A percentile compares a stretch with the other conserved stretches of the same genome.
phyloP scores from a whole-genome alignment of 1,140 invertebrate genomes.

The Drosophila azteca region DNA sequence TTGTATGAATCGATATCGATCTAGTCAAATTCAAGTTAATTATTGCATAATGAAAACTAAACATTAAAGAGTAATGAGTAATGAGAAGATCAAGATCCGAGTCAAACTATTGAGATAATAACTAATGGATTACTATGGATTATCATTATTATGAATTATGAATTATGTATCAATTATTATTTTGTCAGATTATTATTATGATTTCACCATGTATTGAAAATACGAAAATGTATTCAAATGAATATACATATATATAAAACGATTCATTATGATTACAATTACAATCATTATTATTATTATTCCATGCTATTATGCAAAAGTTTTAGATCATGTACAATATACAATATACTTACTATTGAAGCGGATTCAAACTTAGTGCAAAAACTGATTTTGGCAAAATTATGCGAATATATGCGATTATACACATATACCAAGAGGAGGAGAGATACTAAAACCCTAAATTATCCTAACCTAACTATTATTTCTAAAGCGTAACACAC shows the following conservation, averaged over 20 bases:
- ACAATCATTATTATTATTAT: conserved; percentile 52
- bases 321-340: conserved; percentile 76
- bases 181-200: conserved; percentile 27
- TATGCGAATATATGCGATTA: conserved; percentile 53
- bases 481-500: conserved; percentile 71
- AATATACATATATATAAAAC: conserved; percentile 51
- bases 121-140: conserved; percentile 74
- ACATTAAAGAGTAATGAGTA: conserved; percentile 42
- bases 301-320: conserved; percentile 70
- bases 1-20: conserved; percentile 75
- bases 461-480: conserved; percentile 72
- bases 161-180: conserved; percentile 66
- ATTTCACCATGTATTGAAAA: conserved; percentile 73
- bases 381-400: conserved; percentile 81
- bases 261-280: conserved; percentile 51
- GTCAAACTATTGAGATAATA: conserved; percentile 81
- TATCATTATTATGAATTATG: conserved; percentile 59
- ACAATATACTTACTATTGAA: conserved; percentile 52
- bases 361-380: conserved; percentile 62
- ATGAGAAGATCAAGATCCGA: conserved; percentile 55
- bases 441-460: conserved; percentile 58
- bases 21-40: conserved; percentile 83
- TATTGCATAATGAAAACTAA: conserved; percentile 70
- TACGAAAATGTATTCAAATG: conserved; percentile 74
- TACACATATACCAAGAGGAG: conserved; percentile 35